phyloP scores from a whole-genome alignment of 1,140 invertebrate species.

The Antheraea pernyi region DNA sequence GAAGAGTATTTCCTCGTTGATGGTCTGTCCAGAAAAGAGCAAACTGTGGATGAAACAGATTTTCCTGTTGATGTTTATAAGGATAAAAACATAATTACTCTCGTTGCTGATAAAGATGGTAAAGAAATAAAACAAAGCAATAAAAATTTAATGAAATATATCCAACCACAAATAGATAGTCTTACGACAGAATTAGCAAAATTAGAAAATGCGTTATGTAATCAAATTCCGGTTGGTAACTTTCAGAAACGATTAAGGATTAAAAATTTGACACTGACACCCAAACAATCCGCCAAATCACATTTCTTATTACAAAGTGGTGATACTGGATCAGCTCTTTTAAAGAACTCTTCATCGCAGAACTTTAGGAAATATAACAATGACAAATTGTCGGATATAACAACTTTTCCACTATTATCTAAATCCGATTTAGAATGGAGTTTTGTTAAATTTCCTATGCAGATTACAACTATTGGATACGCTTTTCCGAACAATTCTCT shows the following conservation, averaged over 20 bases:
- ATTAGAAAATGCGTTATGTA: constrained; percentile 44
- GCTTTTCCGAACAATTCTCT: constrained; percentile 38
- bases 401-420: constrained; percentile 33
- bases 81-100: constrained; percentile 53
- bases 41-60: constrained; percentile 36
- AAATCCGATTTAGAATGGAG: constrained; percentile 39
- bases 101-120: constrained; percentile 32
- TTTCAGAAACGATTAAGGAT: constrained; percentile 51
- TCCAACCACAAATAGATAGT: constrained; percentile 15
- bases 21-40: constrained; percentile 25
- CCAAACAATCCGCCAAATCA: constrained; percentile 52
- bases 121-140: constrained; percentile 17
- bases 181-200: constrained; percentile 39
- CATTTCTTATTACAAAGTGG: constrained; percentile 52
- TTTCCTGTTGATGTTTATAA: constrained; percentile 44
- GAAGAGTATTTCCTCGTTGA: constrained; percentile 16
- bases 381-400: constrained; percentile 33
- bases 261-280: constrained; percentile 55
- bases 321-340: constrained; percentile 43
- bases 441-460: constrained; percentile 42
- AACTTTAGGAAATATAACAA: constrained; percentile 33
- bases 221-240: constrained; percentile 38
- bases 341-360: constrained; percentile 32
- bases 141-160: constrained; percentile 19
- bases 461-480: constrained; percentile 57